Conservation (phyloP, 2,888 invertebrate genomes). For the Macrophya alboannulata region DNA sequence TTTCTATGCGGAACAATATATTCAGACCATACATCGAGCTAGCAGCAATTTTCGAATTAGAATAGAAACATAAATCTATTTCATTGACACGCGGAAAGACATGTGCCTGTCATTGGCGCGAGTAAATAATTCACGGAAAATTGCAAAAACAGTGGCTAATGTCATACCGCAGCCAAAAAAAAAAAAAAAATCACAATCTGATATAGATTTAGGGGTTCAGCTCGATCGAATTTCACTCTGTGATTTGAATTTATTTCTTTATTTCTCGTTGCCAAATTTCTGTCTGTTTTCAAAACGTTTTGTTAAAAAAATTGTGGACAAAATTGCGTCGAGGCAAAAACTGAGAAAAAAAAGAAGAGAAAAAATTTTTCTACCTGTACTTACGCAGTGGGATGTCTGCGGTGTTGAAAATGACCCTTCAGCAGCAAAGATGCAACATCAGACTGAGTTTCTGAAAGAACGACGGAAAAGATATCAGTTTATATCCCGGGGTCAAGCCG, state of each 20-base stretch:
- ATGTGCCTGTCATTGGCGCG: neutral
- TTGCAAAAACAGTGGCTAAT: neutral
- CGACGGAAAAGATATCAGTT: slow-evolving; percentile 12
- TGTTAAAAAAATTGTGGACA: neutral
- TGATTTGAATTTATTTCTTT: neutral
- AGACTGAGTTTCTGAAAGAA: slow-evolving; percentile 23
- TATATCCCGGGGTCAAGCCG: slow-evolving; percentile 54
- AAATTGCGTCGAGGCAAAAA: neutral
- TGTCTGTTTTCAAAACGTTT: neutral
- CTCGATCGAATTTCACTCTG: neutral
- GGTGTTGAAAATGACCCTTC: neutral
- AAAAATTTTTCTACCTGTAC: neutral
- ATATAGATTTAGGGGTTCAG: neutral
- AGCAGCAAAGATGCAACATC: slow-evolving; percentile 43
- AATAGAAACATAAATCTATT: neutral
- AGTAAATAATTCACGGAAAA: neutral
- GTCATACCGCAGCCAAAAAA: neutral
- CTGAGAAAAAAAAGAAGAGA: neutral
- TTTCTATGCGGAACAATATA: neutral
- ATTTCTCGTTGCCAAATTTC: too few species aligned
- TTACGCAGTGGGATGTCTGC: neutral
- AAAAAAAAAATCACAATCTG: neutral
- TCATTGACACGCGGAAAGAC: neutral
- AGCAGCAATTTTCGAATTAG: neutral
- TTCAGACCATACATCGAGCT: neutral